Evolutionary conservation across 1,140 invertebrate genomes (phyloP), one percentile per base, ranked within the genome.

Genomic region (Elymnias hypermnestra): DNA sequence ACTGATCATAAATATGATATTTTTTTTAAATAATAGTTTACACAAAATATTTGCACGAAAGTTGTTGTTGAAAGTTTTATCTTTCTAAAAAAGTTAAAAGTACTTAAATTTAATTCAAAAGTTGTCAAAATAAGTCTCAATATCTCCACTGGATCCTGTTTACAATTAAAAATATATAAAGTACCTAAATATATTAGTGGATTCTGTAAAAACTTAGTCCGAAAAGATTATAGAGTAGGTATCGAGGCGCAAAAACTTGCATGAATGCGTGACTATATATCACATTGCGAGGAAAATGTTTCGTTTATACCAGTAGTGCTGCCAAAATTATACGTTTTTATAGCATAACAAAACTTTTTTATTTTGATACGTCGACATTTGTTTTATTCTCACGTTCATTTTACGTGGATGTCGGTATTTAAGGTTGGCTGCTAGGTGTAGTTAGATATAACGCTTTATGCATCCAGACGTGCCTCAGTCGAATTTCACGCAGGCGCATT

Each of bases 331-430:
- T 52, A 45, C 21, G 29, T 26, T 12, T 54, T 54, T 57, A 62
- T 57, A 45, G 59, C 45, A 35, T 29, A 26, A 43, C 36, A 35
- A 54, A 62, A 52, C 36, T 54, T 52, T 53, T 31, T 49, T 22
- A 44, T 42, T 56, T 57, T 51, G 13, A 47, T 42, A 42, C 43
- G 31, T 47, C 28, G 44, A 37, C 45, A 53, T 40, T 46, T 47
- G 35, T 29, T 53, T 51, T 54, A 33, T 57, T 57, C 48, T 45
- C 50, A 53, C 50, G 50, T 53, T 26, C 35, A 51, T 25, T 37
- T 51, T 58, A 55, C 38, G 29, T 46, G 51, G 19, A 43, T 26
- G 15, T 39, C 28, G 41, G 38, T 48, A 53, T 55, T 40, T 55
- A 38, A 53, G 49, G 22, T 23, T 31, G 25, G 18, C 44, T 52